Evolutionary conservation across 2,113 vertebrate species (phyloP).

Genomic region (Vidua chalybeata): DNA sequence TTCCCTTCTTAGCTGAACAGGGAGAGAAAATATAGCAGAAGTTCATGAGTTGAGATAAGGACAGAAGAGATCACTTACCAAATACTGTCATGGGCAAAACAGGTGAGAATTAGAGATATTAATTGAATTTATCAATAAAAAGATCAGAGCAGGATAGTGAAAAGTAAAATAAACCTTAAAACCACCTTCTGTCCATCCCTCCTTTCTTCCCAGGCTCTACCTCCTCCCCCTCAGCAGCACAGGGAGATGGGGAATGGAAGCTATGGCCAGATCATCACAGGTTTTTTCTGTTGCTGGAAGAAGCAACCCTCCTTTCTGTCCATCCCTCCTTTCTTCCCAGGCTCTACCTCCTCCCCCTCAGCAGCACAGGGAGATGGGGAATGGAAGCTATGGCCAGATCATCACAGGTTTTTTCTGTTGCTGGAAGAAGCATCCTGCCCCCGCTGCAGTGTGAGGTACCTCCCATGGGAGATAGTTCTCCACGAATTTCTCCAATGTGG

Average conservation of each 20-base stretch:
- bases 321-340: neutral
- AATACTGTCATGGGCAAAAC: neutral
- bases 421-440: neutral
- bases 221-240: too few species aligned
- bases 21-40: neutral
- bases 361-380: neutral
- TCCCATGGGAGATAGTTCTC: fast-evolving
- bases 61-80: neutral
- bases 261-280: too few species aligned
- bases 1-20: neutral
- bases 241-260: too few species aligned
- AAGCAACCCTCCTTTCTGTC: too few species aligned
- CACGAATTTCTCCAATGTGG: neutral
- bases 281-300: too few species aligned
- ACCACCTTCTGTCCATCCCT: too few species aligned
- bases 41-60: neutral
- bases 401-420: neutral
- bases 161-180: neutral
- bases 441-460: neutral
- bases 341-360: neutral
- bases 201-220: too few species aligned
- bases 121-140: neutral
- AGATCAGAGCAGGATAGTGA: neutral
- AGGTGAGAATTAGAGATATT: neutral
- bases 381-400: neutral